Base-by-base conservation (phyloP, 2,888 invertebrate species). In the Tuberolachnus salignus region DNA sequence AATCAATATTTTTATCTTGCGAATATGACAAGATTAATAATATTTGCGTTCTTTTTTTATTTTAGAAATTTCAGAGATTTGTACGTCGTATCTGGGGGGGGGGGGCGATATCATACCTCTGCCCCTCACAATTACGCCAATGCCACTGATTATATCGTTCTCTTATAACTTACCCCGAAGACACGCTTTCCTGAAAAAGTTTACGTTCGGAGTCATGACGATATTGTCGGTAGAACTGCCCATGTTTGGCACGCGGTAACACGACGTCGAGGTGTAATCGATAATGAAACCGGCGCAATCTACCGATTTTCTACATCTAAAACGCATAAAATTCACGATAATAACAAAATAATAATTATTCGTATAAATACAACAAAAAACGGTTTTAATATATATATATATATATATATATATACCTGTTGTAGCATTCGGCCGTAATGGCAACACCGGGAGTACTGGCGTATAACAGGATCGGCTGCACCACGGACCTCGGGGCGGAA, bases 161-260 rank as follows among this genome's bases (percentile, higher is more conserved):
- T n/a, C n/a, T n/a, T n/a, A 26, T 14, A 26, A 73, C 74, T 72
- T 85, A 89, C 90, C 87, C 85, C 87, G 86, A 81, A 90, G 84
- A 83, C 92, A 92, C 67, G 88, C 88, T 85, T 90, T 90, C 82
- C 88, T 88, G 83, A 90, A 92, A 86, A 90, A 91, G 8, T 89
- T 89, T 6, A 83, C 81, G 63, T 81, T 82, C 6, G 81, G 81
- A 10, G 81, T 82, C 4, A 81, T 67, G 8, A 82, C 66, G 8
- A 82, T 80, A 21, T 83, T 81, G 51, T 81, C 81, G 16, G 81
- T 80, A 16, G 81, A 80, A 16, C 71, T 74, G n/a, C 81, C 72
- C 26, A 82, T 81, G 10, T 73, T 71, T 0, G 86, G 85, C 2
- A 88, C 82, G 0, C 88, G 87, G 73, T 87, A 87, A 82, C 89